phyloP scores from a whole-genome alignment of 2,113 vertebrate genomes.

The Agelaius phoeniceus region DNA sequence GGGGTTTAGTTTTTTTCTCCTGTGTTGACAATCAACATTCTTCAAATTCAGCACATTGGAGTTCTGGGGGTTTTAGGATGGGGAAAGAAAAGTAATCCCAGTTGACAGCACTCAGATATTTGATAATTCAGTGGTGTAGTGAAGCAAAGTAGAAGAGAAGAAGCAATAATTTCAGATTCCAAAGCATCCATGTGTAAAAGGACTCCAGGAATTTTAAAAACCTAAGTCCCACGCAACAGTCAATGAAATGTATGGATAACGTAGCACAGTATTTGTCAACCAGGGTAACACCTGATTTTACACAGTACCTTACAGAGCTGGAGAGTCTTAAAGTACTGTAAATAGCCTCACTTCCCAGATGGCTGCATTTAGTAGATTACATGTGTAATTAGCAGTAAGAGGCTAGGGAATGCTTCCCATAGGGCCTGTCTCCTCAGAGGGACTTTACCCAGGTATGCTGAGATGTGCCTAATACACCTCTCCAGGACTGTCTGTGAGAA shows the following conservation, averaged over 20 bases:
- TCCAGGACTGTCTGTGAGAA: not conserved
- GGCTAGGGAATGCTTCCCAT: not conserved
- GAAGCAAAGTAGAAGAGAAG: not conserved
- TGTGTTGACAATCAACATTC: not conserved
- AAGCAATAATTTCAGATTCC: not conserved
- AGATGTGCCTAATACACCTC: not conserved
- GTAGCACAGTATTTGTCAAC: not conserved
- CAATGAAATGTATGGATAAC: not conserved
- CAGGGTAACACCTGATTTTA: not conserved
- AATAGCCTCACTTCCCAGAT: constrained; percentile 20
- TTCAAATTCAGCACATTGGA: not conserved
- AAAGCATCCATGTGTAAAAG: not conserved
- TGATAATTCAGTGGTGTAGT: not conserved
- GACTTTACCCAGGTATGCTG: not conserved
- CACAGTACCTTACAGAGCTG: not conserved
- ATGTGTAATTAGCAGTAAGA: constrained; percentile 7
- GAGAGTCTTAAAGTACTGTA: not conserved
- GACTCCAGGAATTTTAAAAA: not conserved
- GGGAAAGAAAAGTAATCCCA: not conserved
- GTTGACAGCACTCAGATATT: not conserved
- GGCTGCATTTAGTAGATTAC: constrained; percentile 4
- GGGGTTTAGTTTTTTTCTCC: accelerated
- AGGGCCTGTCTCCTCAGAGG: not conserved
- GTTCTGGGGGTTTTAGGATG: not conserved
- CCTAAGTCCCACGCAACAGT: not conserved